Base-by-base conservation (phyloP, 1,140 invertebrate genomes). In the Lepidotrigona ventralis region DNA sequence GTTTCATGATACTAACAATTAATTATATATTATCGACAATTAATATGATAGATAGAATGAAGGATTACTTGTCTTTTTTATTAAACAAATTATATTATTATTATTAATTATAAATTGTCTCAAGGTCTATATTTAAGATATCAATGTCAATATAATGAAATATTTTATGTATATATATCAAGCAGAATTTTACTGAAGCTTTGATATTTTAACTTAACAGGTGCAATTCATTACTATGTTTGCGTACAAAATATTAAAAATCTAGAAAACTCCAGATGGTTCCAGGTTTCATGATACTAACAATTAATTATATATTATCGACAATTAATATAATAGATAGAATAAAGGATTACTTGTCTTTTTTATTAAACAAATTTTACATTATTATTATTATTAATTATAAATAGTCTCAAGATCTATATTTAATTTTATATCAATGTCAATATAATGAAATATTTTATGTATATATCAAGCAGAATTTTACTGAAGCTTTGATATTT, bases 201-300 rank as follows among this genome's bases (percentile, higher is more conserved):
- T 9, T 1, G 21, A 58, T 69, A 68, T 68, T 83, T 85, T 21
- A 63, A 78, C 84, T 84, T 39, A 60, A 63, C 66, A 94, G 92
- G 86, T 93, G 93, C 33, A 89, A 90, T 74, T 83, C 73, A 79
- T 15, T 93, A 56, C 74, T 94, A 54, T 84, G 71, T 39, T 78
- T 91, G 33, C 88, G 88, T 26, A 85, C 51, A 54, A 92, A 91
- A 73, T 94, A 68, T 11, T 19, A 5, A 14, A 56, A 56, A 79
- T 71, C 39, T 46, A 70, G 4, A 54, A 78, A 78, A 51, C 14
- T 56, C 29, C 23, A 58, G 54, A 58, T 33, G 19, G 23, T 56
- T 58, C 29, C 33, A 17, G 23, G 17, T 72, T 72, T 9, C 15
- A 53, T 53, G 15, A n/a, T 70, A 70, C 2, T 69, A 69, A 19